phyloP scores from a whole-genome alignment of 2,888 invertebrate genomes.

The Galeopsomyia nigrocyanea region DNA sequence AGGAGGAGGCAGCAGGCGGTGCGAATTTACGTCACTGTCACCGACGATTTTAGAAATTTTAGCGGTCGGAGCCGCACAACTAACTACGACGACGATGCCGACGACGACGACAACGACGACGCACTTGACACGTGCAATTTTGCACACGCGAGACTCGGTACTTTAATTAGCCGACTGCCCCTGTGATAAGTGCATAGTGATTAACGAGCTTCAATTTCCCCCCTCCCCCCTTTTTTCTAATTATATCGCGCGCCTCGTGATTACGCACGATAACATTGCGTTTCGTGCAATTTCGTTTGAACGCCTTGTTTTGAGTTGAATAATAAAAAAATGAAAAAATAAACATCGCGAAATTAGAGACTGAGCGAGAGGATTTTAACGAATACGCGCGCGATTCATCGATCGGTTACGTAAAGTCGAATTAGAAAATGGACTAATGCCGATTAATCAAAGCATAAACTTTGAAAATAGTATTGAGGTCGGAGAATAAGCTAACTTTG shows the following conservation, averaged over 20 bases:
- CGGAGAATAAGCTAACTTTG: slow-evolving; percentile 38
- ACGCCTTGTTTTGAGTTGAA: too few species aligned
- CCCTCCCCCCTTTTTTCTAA: too few species aligned
- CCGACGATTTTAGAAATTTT: slow-evolving; percentile 64
- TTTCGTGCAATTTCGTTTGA: too few species aligned
- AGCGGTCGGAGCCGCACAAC: slow-evolving; percentile 24
- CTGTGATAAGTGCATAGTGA: too few species aligned
- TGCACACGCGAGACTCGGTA: not conserved
- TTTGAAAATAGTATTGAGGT: slow-evolving; percentile 48
- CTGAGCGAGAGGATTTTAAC: too few species aligned
- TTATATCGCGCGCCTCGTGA: too few species aligned
- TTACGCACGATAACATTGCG: too few species aligned
- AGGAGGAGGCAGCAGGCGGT: slow-evolving; percentile 39
- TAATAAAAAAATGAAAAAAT: too few species aligned
- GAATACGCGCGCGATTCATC: slow-evolving; percentile 18
- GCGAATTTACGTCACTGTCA: slow-evolving; percentile 65
- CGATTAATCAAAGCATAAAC: slow-evolving; percentile 24
- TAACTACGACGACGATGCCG: not conserved
- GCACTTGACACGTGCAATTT: slow-evolving; percentile 41
- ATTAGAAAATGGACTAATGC: not conserved
- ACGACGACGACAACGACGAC: slow-evolving; percentile 5
- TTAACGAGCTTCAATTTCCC: too few species aligned
- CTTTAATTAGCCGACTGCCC: too few species aligned
- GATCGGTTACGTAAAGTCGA: slow-evolving; percentile 14
- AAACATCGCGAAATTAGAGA: too few species aligned